These are phyloP conservation scores for Eurytoma adleriae DNA, from an alignment of 2,888 invertebrate genomes.

Conservation along the genomic window DNA sequence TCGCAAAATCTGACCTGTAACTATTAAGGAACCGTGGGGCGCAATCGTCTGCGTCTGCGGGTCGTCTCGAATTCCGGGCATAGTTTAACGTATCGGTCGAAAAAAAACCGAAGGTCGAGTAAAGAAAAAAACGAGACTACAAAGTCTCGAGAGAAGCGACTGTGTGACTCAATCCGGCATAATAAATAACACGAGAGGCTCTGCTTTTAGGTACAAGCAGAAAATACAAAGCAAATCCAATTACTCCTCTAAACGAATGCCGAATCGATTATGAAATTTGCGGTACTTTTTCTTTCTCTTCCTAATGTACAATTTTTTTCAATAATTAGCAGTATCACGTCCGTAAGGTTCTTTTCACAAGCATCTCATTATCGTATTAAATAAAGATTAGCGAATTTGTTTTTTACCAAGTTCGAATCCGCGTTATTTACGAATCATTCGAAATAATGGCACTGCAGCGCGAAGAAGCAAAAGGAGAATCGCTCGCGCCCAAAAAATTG, in stretches of 20 bases:
- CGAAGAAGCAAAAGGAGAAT: too few species aligned
- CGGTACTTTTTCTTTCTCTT: conserved; percentile 22
- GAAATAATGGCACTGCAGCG: too few species aligned
- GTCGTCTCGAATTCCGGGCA: conserved; percentile 60
- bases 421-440: too few species aligned
- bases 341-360: too few species aligned
- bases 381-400: too few species aligned
- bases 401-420: too few species aligned
- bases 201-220: conserved; percentile 57
- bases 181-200: conserved; percentile 54
- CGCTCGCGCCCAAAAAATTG: too few species aligned
- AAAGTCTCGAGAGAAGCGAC: conserved; percentile 50
- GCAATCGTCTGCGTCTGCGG: conserved; percentile 23
- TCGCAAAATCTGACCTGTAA: not conserved
- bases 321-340: too few species aligned
- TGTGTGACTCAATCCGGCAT: conserved; percentile 29
- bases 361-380: too few species aligned
- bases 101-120: conserved; percentile 63
- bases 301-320: too few species aligned
- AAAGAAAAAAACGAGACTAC: conserved; percentile 34
- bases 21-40: not conserved
- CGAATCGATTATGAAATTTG: conserved; percentile 64
- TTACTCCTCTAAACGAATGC: conserved; percentile 60
- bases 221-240: not conserved
- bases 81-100: conserved; percentile 50